A percentile compares a stretch with the other conserved stretches of the same genome.
These are phyloP conservation scores for Chloroceryle inda DNA, from an alignment of 2,797 vertebrate genomes.

Conservation along the genomic window DNA sequence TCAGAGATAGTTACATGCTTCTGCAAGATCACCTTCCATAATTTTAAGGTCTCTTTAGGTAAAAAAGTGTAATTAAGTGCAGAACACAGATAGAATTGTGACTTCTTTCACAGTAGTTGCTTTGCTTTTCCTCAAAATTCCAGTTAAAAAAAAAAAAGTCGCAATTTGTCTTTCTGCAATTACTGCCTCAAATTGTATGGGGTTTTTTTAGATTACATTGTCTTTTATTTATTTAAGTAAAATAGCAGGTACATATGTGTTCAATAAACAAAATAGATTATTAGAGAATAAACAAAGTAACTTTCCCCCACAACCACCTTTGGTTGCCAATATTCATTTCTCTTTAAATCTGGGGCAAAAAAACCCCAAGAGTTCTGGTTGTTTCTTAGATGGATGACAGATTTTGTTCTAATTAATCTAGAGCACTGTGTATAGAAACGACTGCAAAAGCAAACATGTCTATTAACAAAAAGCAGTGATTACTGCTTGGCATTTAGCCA, in stretches of 20 bases:
- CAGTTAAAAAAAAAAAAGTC: not conserved
- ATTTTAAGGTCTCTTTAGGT: not conserved
- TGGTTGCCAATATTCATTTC: conserved; percentile 13
- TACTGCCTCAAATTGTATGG: not conserved
- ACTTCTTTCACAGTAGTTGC: not conserved
- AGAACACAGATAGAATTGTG: not conserved
- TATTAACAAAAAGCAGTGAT: conserved; percentile 88
- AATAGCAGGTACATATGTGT: not conserved
- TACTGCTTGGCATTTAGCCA: conserved; percentile 85
- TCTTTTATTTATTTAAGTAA: not conserved
- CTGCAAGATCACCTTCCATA: not conserved
- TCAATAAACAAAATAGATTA: not conserved
- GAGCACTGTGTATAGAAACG: conserved; percentile 84
- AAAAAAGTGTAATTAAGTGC: not conserved
- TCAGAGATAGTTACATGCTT: not conserved
- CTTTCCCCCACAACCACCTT: not conserved
- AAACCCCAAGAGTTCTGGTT: conserved; percentile 64
- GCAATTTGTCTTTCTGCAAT: not conserved
- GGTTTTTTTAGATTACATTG: not conserved
- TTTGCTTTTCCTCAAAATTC: not conserved
- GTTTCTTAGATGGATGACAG: conserved; percentile 83
- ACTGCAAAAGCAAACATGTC: conserved; percentile 91
- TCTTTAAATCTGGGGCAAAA: conserved; percentile 65
- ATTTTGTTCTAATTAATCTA: conserved; percentile 87
- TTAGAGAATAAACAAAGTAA: conserved; percentile 32